Evolutionary conservation across 2,113 vertebrate genomes (phyloP).

Genomic region (Lepus timidus): DNA sequence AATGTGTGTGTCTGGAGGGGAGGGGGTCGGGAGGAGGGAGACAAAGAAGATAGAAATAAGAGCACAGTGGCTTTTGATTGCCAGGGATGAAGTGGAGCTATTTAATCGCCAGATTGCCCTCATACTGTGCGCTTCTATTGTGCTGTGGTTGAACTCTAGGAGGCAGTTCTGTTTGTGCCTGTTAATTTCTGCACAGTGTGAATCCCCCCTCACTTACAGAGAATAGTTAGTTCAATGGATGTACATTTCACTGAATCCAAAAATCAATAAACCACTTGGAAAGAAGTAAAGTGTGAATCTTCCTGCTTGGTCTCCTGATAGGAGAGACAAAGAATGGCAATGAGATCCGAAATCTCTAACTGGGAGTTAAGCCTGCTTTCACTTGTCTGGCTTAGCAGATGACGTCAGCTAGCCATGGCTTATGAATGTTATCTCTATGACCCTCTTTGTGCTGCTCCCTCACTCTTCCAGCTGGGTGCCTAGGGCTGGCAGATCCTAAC

Average conservation of each 20-base stretch:
- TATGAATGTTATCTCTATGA: slow-evolving; percentile 75
- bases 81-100: slow-evolving; percentile 56
- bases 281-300: slow-evolving; percentile 75
- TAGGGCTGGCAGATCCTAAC: slow-evolving; percentile 47
- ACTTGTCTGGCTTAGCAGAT: slow-evolving; percentile 68
- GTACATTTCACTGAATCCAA: slow-evolving; percentile 77
- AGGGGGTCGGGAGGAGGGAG: slow-evolving; percentile 8
- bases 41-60: slow-evolving; percentile 64
- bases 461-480: slow-evolving; percentile 43
- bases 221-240: slow-evolving; percentile 69
- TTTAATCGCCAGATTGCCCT: slow-evolving; percentile 51
- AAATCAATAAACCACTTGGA: slow-evolving; percentile 77
- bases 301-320: slow-evolving; percentile 61
- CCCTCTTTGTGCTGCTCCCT: slow-evolving; percentile 38
- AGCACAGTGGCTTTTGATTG: neutral
- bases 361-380: slow-evolving; percentile 73
- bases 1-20: slow-evolving; percentile 12
- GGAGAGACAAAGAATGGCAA: slow-evolving; percentile 73
- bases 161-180: slow-evolving; percentile 28
- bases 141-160: slow-evolving; percentile 31
- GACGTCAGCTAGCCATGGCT: slow-evolving; percentile 63
- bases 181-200: slow-evolving; percentile 72
- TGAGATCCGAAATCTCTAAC: slow-evolving; percentile 70
- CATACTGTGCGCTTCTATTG: slow-evolving; percentile 57
- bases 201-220: slow-evolving; percentile 57